These are phyloP conservation scores for Leucoma salicis DNA, from an alignment of 2,888 invertebrate genomes.

Conservation along the genomic window DNA sequence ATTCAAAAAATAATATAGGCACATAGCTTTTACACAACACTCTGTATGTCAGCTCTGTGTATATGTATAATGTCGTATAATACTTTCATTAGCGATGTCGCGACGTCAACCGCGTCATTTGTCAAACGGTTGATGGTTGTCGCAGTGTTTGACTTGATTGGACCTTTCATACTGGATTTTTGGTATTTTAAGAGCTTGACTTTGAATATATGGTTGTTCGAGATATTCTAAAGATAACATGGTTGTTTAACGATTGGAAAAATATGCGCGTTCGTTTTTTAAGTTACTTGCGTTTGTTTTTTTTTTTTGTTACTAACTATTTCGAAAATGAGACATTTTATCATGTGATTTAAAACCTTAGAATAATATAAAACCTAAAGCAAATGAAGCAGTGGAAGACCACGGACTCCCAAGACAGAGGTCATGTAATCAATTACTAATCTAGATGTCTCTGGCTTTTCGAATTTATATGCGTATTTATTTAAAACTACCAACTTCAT, in stretches of 20 bases:
- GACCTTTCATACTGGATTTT: slow-evolving; percentile 14
- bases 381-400: no score
- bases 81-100: slow-evolving; percentile 33
- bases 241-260: background rate
- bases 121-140: slow-evolving; percentile 29
- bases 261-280: background rate
- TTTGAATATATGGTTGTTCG: slow-evolving; percentile 4
- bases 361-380: no score
- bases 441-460: no score
- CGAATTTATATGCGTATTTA: no score
- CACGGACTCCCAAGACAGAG: no score
- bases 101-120: slow-evolving; percentile 23
- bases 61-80: slow-evolving; percentile 34
- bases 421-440: no score
- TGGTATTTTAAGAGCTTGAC: slow-evolving; percentile 11
- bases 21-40: background rate
- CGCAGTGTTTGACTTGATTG: slow-evolving; percentile 35
- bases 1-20: no score
- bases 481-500: no score
- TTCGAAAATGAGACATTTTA: no score
- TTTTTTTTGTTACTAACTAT: no score
- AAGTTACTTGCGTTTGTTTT: no score
- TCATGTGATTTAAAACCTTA: no score
- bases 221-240: background rate
- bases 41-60: slow-evolving; percentile 16